phyloP scores from a whole-genome alignment of 1,140 invertebrate species.

The Heliconius himera region DNA sequence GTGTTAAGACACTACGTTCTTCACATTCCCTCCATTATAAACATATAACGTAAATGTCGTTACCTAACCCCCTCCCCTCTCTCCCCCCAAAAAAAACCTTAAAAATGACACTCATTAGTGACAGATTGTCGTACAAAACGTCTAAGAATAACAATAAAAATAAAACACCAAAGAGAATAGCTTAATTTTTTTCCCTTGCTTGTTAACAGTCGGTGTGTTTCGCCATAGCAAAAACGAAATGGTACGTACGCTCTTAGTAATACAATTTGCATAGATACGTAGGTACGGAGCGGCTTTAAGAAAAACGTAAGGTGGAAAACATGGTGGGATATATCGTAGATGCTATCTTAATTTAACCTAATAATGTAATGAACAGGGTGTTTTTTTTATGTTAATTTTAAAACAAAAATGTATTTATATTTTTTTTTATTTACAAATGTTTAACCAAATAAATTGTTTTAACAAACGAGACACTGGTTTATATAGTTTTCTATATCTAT shows the following conservation, averaged over 20 bases:
- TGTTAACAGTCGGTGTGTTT: slow-evolving; percentile 26
- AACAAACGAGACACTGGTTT: no score
- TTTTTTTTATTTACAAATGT: no score
- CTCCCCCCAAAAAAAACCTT: background rate
- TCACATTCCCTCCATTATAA: background rate
- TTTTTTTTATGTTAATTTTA: background rate
- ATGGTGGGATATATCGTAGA: background rate
- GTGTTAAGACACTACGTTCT: background rate
- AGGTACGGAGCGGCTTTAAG: slow-evolving; percentile 39
- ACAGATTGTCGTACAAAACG: background rate
- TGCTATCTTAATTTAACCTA: background rate
- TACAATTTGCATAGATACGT: slow-evolving; percentile 64
- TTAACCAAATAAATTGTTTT: no score
- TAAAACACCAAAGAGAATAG: slow-evolving; percentile 26
- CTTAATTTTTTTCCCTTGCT: slow-evolving; percentile 36
- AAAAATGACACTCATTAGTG: background rate
- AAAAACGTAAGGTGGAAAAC: slow-evolving; percentile 41
- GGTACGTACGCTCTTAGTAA: slow-evolving; percentile 38
- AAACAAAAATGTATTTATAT: no score
- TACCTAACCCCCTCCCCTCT: no score
- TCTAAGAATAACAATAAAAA: slow-evolving; percentile 11
- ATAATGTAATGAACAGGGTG: background rate
- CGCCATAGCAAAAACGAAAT: slow-evolving; percentile 48
- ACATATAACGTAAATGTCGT: background rate
- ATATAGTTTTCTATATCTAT: no score